Evolutionary conservation across 2,888 invertebrate genomes (phyloP).

Genomic region (Oscheius sp.): DNA sequence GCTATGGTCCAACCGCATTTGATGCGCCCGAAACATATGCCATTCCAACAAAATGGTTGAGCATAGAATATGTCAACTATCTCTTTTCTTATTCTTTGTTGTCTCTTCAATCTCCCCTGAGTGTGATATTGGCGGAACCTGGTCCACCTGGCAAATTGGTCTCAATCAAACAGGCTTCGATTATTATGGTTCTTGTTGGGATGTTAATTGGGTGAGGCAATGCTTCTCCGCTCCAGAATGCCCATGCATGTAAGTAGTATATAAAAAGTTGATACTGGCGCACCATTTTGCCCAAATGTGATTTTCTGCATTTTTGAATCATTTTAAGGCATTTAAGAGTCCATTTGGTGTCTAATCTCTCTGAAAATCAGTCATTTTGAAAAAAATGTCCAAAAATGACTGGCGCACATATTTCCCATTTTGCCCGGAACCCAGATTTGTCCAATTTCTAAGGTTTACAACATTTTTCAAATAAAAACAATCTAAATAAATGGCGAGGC

Average conservation of each 20-base stretch:
- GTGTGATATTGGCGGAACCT: not conserved
- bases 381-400: constrained; percentile 19
- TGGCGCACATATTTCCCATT: constrained; percentile 4
- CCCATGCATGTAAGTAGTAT: constrained; percentile 7
- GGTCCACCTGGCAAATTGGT: not conserved
- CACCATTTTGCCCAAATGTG: constrained; percentile 24
- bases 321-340: constrained; percentile 17
- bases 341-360: constrained; percentile 16
- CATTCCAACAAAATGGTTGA: too few species aligned
- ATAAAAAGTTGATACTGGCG: constrained; percentile 22
- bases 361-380: constrained; percentile 20
- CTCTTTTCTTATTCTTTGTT: not conserved
- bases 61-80: too few species aligned
- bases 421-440: too few species aligned
- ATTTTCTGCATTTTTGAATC: constrained; percentile 21
- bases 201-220: not conserved
- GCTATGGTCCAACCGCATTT: too few species aligned
- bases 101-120: not conserved
- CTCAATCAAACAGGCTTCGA: not conserved
- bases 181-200: not conserved
- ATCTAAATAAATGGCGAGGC: too few species aligned
- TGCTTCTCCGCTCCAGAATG: not conserved
- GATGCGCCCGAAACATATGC: too few species aligned
- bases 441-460: not conserved
- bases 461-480: constrained; percentile 30